Percentiles rank a stretch among this genome's conserved stretches.
Conservation (phyloP, 2,113 vertebrate species). For the Brachyhypopomus occidentalis region DNA sequence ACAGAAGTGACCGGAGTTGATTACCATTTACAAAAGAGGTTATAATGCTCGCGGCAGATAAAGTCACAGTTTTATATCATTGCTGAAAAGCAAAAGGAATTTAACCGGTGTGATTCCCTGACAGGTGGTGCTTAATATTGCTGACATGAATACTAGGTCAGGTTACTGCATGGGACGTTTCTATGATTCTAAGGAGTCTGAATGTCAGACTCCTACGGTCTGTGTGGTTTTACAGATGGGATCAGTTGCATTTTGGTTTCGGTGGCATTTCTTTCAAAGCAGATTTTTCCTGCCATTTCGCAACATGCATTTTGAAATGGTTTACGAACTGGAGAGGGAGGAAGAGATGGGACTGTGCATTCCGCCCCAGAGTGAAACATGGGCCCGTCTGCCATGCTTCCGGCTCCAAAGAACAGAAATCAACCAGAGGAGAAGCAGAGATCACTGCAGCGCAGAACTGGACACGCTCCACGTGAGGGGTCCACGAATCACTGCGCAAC, state of each 20-base stretch:
- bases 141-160: neutral
- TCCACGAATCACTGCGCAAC: no score
- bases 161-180: neutral
- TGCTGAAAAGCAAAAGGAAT: neutral
- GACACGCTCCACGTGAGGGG: no score
- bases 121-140: neutral
- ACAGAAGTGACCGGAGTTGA: no score
- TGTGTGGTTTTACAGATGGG: constrained; percentile 24
- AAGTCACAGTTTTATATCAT: neutral
- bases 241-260: constrained; percentile 61
- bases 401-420: constrained; percentile 17
- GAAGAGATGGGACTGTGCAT: constrained; percentile 35
- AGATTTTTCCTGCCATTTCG: constrained; percentile 62
- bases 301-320: constrained; percentile 70
- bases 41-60: neutral
- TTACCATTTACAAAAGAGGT: no score
- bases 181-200: neutral
- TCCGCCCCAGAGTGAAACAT: constrained; percentile 8
- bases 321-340: constrained; percentile 61
- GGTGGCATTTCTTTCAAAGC: constrained; percentile 63
- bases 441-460: no score
- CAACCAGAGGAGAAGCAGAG: neutral
- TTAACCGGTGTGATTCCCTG: neutral
- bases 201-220: neutral
- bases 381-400: constrained; percentile 21